Evolutionary conservation across 2,797 vertebrate genomes (phyloP).

Genomic region (Macroramphosus scolopax): DNA sequence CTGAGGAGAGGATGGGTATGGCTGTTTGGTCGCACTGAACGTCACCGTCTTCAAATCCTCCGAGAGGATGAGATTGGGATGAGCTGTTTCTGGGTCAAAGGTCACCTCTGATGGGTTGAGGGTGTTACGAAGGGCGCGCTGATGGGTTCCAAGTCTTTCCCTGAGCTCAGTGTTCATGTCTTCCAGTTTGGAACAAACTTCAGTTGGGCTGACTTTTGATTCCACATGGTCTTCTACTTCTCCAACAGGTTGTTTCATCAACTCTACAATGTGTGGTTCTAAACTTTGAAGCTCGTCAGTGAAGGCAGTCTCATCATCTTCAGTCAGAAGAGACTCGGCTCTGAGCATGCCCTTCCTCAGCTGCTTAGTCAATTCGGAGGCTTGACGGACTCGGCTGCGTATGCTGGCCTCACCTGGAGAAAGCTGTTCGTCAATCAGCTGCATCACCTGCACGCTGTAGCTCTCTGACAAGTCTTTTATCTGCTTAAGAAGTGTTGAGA

Average conservation of each 20-base stretch:
- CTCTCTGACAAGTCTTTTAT: slow-evolving; percentile 49
- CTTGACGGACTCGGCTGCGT: slow-evolving; percentile 33
- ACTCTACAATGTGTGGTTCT: slow-evolving; percentile 40
- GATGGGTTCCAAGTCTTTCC: slow-evolving; percentile 53
- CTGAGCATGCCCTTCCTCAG: slow-evolving; percentile 58
- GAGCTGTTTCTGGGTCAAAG: slow-evolving; percentile 73
- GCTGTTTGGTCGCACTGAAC: slow-evolving; percentile 65
- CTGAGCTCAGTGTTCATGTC: slow-evolving; percentile 57
- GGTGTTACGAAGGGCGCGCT: slow-evolving; percentile 63
- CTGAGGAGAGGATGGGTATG: slow-evolving; percentile 53
- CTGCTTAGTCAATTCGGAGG: slow-evolving; percentile 48
- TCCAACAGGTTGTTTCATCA: slow-evolving; percentile 41
- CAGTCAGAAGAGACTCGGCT: slow-evolving; percentile 57
- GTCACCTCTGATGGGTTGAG: slow-evolving; percentile 79
- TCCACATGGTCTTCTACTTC: slow-evolving; percentile 24
- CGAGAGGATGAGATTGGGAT: slow-evolving; percentile 75
- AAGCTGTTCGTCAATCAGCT: slow-evolving; percentile 67
- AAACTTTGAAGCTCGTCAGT: slow-evolving; percentile 46
- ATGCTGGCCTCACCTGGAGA: slow-evolving; percentile 55
- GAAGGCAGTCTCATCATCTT: slow-evolving; percentile 51
- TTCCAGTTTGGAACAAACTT: slow-evolving; percentile 64
- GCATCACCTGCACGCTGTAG: slow-evolving; percentile 52
- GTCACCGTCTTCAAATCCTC: slow-evolving; percentile 74
- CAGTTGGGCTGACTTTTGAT: slow-evolving; percentile 23
- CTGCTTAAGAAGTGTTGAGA: slow-evolving; percentile 49